Conservation (phyloP, 2,113 vertebrate species). For the Vicugna pacos region DNA sequence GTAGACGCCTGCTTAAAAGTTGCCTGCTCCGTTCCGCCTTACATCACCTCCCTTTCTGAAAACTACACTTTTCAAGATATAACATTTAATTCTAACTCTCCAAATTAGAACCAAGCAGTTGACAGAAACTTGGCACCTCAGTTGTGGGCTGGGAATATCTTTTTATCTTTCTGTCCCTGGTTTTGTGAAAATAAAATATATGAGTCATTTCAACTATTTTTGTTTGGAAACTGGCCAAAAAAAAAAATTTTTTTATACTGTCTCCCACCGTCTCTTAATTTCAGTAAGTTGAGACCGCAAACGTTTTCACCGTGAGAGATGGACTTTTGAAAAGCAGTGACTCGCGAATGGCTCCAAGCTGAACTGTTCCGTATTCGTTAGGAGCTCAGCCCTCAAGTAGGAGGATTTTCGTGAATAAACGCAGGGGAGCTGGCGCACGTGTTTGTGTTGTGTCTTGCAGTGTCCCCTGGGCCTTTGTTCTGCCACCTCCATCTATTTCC, state of each 20-base stretch:
- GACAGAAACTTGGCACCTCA: constrained; percentile 81
- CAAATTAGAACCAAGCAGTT: constrained; percentile 79
- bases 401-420: neutral
- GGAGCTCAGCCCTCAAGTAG: neutral
- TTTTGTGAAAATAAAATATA: constrained; percentile 76
- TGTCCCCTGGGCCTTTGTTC: neutral
- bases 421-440: neutral
- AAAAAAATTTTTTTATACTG: neutral
- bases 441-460: neutral
- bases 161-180: constrained; percentile 74
- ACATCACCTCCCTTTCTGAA: constrained; percentile 77
- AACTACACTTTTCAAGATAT: constrained; percentile 77
- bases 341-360: neutral
- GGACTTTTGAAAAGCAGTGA: neutral
- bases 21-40: constrained; percentile 1
- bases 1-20: neutral
- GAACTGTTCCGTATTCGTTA: neutral
- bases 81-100: constrained; percentile 85
- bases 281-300: constrained; percentile 35
- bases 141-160: constrained; percentile 64
- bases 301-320: constrained; percentile 53
- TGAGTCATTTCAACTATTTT: constrained; percentile 73
- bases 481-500: neutral
- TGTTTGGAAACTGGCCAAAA: constrained; percentile 69
- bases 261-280: constrained; percentile 72